Conservation (phyloP, 2,113 vertebrate genomes). For the Colinus virginianus region DNA sequence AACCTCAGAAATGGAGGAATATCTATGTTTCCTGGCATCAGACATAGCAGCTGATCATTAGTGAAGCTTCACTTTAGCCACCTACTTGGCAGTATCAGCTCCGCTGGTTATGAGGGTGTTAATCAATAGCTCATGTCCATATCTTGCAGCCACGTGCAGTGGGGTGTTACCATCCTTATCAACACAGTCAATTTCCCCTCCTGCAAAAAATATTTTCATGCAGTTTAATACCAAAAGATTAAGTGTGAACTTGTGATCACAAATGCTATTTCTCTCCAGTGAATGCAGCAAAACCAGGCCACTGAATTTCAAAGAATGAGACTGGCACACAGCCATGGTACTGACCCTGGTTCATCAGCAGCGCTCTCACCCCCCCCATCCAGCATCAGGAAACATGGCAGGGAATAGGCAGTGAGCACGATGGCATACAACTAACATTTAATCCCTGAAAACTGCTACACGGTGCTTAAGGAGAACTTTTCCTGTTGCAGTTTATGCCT, state of each 20-base stretch:
- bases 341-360: neutral
- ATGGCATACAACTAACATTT: fast-evolving
- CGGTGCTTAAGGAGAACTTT: neutral
- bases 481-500: neutral
- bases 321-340: neutral
- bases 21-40: neutral
- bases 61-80: conserved; percentile 8
- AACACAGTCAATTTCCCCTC: conserved; percentile 93
- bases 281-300: conserved; percentile 58
- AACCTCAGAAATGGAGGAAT: neutral
- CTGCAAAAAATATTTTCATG: conserved; percentile 77
- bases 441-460: neutral
- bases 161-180: conserved; percentile 98
- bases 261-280: neutral
- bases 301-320: neutral
- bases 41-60: neutral
- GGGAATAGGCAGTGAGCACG: neutral
- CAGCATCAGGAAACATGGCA: neutral
- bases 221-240: neutral
- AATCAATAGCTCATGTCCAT: conserved; percentile 95
- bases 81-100: conserved; percentile 91
- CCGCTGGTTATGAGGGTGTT: conserved; percentile 95
- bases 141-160: conserved; percentile 93
- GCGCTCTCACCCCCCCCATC: neutral
- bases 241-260: neutral